Base-by-base conservation (phyloP, 2,888 invertebrate species). In the Torymus aiolomorphi region DNA sequence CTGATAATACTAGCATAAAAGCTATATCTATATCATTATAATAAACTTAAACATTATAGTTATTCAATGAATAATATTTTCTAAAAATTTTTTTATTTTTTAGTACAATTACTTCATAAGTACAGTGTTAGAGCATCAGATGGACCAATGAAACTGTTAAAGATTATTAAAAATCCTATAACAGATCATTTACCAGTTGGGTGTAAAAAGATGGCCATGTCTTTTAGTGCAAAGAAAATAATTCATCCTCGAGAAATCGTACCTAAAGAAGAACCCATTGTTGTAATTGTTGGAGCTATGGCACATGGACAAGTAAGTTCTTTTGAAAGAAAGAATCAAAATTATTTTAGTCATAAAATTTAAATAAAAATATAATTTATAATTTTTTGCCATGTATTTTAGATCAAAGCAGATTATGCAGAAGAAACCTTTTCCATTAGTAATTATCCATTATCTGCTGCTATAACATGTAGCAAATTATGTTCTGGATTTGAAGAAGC, bases 151-250 rank as follows among this genome's bases (percentile, higher is more conserved):
- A 97, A 97, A 89, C 90, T 99, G 65, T 91, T 99, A 84, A 97
- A 98, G 92, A 97, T 98, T 3, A 98, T 99, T 69, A 98, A 98
- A 90, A 99, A 99, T 91, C 99, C 99, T 0, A 93, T 99, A 0
- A 95, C 95, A 8, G 94, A 97, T 88, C 98, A 99, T 91, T 92
- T 99, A 70, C 99, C 99, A 0, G 96, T 97, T 18, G 99, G 98
- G 31, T 97, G 97, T 81, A 94, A 92, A 83, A 99, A 98, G 91
- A 92, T 97, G 74, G 94, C 95, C 0, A 97, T 97, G 93, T 98
- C 98, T 11, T 98, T 96, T 90, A 95, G 95, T 83, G 94, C 97
- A 0, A 95, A 95, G 84, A 92, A 95, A 83, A 89, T 94, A n/a
- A 88, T 92, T 18, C 91, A 95, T 85, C 95, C 96, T 74, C 91